Percentiles rank a stretch among this genome's conserved stretches.
Conservation (phyloP, 2,113 vertebrate genomes). For the Eidolon helvum region DNA sequence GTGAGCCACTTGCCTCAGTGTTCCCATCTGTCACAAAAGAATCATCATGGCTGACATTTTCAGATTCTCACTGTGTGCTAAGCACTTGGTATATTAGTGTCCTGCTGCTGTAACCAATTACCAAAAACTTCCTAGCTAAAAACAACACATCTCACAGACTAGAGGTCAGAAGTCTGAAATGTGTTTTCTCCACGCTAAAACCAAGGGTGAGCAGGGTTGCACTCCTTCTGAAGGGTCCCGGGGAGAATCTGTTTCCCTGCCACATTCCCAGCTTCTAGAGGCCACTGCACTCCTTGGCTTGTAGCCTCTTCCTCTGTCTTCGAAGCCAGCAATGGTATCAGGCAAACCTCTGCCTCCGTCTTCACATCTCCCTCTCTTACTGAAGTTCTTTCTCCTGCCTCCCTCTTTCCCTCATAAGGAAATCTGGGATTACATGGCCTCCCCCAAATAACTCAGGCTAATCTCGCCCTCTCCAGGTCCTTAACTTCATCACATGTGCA, state of each 20-base stretch:
- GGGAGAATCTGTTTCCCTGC: neutral
- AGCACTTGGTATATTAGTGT: neutral
- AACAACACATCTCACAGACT: neutral
- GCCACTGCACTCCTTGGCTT: neutral
- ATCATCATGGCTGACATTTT: neutral
- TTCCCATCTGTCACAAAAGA: neutral
- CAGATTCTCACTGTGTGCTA: neutral
- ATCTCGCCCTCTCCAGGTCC: neutral
- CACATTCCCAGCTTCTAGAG: neutral
- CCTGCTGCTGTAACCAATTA: neutral
- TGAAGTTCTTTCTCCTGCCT: neutral
- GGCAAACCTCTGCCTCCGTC: neutral
- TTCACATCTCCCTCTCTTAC: neutral
- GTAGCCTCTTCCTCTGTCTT: neutral
- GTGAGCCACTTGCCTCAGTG: neutral
- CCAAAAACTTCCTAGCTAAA: neutral
- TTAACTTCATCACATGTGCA: neutral
- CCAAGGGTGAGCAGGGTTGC: too few relatives aligned
- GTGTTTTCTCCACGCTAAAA: neutral
- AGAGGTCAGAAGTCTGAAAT: neutral
- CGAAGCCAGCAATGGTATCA: neutral
- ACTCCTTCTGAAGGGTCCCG: neutral
- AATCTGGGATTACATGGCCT: rapidly evolving
- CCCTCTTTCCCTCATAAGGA: neutral
- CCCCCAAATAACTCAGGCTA: neutral